Base-by-base conservation (phyloP, 2,888 invertebrate species). In the Drosophila helvetica region DNA sequence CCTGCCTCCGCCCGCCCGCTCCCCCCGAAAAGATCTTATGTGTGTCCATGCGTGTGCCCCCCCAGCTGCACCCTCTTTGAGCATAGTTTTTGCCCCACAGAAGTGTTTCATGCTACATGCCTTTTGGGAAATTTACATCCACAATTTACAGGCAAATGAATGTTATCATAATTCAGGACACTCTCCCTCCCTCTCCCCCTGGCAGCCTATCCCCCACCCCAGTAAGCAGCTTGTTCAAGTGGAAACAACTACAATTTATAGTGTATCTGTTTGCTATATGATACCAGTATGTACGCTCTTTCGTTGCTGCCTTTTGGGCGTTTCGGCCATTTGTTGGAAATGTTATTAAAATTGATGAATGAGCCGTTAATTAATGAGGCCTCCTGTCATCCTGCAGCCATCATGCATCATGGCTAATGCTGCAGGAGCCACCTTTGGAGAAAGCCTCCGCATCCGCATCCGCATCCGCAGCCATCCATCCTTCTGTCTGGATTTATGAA, bases 311-410 rank as follows among this genome's bases (percentile, higher is more conserved):
- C 42, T 65, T 62, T 62, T 5, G 46, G 19, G 9, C n/a, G n/a
- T n/a, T n/a, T n/a, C n/a, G 46, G 18, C 61, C 50, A 54, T 73
- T 79, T 60, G 17, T 77, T 70, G 55, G 68, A 86, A 90, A 90
- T 89, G 72, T 82, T 89, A 90, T 90, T 90, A 90, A 90, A 90
- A 90, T 90, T 90, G 90, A 90, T 90, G 90, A 90, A 90, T 90
- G 81, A 78, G 87, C 84, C 78, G 87, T 89, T 90, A 90, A 90
- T 90, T 90, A 89, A 88, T 82, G 81, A 75, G 75, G 78, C 45
- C 22, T 60, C 56, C 57, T 12, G 30, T 42, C 25, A 43, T 7
- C 7, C 45, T 27, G 27, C 45, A 19, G 27, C 9, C 52, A 53
- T 50, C 64, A 25, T 51, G 59, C 33, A 33, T 12, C 33, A 33